Base-by-base conservation (phyloP, 1,140 invertebrate species). In the Lordiphosa clarofinis region DNA sequence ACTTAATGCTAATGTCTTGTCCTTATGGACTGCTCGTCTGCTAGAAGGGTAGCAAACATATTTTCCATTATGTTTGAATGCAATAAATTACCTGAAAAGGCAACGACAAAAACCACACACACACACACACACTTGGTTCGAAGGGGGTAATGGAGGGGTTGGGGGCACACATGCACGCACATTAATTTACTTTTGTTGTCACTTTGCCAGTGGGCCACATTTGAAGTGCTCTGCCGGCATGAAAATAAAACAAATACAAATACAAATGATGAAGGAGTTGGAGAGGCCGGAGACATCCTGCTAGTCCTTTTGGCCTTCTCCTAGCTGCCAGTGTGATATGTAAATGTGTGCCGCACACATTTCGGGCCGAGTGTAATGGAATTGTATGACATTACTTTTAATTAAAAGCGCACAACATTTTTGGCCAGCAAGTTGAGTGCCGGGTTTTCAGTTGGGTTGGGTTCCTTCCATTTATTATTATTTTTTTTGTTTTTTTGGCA, bases 371-470 rank as follows among this genome's bases (percentile, higher is more conserved):
- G 63, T 65, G 63, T 87, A 87, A 87, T 87, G 76, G 71, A 79
- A 86, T 84, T 87, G 82, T 87, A 73, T 87, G 84, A 87, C 84
- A 87, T 87, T 87, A 87, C 84, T 87, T 87, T 87, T 87, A 87
- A 87, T 87, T 87, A 87, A 87, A 87, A 75, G 84, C 75, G 84
- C 71, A 87, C 78, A 86, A 78, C 84, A 76, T 69, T 75, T 87
- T 87, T 87, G 70, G 69, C 70, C 67, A 66, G 69, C 64, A 52
- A 46, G 55, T 70, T 70, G 74, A 79, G 73, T 78, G 68, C 53
- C 58, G 39, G 54, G 55, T 55, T 59, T 64, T 57, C 58, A 60
- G 50, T 48, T 40, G 5, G 46, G 38, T 46, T 19, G n/a, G 24
- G 50, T 65, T 54, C 43, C 48, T 40, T 35, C 37, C 21, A 43